These are phyloP conservation scores for Zapus hudsonius DNA, from an alignment of 2,113 vertebrate genomes.

Conservation along the genomic window DNA sequence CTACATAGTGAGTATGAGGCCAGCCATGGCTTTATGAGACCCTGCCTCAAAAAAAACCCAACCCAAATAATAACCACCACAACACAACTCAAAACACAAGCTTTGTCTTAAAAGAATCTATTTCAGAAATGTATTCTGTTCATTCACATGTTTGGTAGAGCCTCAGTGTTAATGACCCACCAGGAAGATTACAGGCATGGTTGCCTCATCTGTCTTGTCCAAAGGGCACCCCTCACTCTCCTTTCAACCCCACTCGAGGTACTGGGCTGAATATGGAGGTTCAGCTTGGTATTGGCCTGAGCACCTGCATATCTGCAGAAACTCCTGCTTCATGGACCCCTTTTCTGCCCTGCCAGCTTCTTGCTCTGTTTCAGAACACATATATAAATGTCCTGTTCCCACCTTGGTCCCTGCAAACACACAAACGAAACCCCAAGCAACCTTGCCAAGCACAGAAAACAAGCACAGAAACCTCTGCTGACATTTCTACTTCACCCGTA, in stretches of 20 bases:
- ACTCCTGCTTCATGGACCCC: neutral
- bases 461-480: too few species aligned
- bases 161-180: too few species aligned
- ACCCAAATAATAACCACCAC: neutral
- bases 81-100: neutral
- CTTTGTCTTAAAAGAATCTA: neutral
- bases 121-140: neutral
- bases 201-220: neutral
- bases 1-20: neutral
- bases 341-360: neutral
- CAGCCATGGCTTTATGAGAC: neutral
- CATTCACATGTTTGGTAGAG: too few species aligned
- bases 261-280: fast-evolving
- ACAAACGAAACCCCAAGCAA: neutral
- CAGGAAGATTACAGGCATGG: neutral
- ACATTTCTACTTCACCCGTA: fast-evolving
- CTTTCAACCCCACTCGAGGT: too few species aligned
- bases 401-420: too few species aligned
- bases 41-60: neutral
- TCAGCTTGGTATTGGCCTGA: neutral
- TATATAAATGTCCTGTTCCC: neutral
- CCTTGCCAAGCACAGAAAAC: fast-evolving
- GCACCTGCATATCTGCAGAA: fast-evolving
- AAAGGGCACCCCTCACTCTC: neutral
- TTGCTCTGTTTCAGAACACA: neutral